A percentile compares a stretch with the other conserved stretches of the same genome.
phyloP scores from a whole-genome alignment of 2,113 vertebrate genomes.

The Craseonycteris thonglongyai region DNA sequence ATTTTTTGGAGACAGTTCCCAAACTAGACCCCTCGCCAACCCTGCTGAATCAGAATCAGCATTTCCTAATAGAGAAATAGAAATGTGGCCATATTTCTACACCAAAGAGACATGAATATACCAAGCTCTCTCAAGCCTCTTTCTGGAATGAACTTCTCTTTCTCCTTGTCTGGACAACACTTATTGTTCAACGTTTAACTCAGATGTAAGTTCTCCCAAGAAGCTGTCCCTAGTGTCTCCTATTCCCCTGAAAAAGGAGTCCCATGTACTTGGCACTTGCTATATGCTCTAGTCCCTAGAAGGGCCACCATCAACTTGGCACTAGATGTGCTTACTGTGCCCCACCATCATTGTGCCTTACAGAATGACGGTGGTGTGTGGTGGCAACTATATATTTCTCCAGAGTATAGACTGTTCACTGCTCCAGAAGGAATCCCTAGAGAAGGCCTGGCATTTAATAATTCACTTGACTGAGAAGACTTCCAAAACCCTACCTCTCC shows the following conservation, averaged over 20 bases:
- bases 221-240: neutral
- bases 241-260: accelerated
- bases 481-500: neutral
- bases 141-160: neutral
- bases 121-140: neutral
- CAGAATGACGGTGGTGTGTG: too few relatives aligned
- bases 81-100: neutral
- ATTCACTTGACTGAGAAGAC: neutral
- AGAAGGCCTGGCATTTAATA: neutral
- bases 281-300: neutral
- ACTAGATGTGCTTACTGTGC: neutral
- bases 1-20: neutral
- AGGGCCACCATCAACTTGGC: neutral
- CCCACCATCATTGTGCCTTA: too few relatives aligned
- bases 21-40: neutral
- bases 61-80: neutral
- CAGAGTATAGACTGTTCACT: neutral
- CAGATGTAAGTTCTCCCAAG: neutral
- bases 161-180: neutral
- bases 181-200: neutral
- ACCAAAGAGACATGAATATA: neutral
- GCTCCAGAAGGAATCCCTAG: neutral
- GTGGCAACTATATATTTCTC: too few relatives aligned
- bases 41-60: neutral
- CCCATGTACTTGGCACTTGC: accelerated